Evolutionary conservation across 2,113 vertebrate genomes (phyloP).

Genomic region (Cervus canadensis): DNA sequence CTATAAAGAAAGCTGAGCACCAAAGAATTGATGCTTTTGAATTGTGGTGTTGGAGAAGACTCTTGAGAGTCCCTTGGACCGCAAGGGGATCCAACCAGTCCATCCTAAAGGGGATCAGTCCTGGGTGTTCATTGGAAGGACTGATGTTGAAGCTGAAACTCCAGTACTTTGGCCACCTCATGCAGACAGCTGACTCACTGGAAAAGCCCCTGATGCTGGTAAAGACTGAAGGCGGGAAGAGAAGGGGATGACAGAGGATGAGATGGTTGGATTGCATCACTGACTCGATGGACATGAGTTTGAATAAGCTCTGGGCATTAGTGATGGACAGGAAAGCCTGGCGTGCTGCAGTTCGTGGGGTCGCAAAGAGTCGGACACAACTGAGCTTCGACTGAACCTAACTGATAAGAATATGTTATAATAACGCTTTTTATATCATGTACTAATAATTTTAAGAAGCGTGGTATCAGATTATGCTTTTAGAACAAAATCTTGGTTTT

Average conservation of each 20-base stretch:
- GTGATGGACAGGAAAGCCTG: background rate
- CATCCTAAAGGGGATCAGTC: background rate
- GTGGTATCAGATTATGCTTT: background rate
- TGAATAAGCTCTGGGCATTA: background rate
- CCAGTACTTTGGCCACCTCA: background rate
- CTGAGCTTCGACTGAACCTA: background rate
- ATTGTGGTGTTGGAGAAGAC: background rate
- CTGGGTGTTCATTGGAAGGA: background rate
- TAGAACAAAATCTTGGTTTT: background rate
- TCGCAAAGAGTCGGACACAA: background rate
- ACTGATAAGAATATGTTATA: background rate
- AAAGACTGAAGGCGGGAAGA: background rate
- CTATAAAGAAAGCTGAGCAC: background rate
- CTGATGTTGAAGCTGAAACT: background rate
- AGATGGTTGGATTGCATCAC: background rate
- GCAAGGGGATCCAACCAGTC: background rate
- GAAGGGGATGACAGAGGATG: background rate
- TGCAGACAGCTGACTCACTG: background rate
- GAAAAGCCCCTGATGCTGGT: background rate
- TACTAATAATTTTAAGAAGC: background rate
- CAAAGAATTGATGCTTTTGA: background rate
- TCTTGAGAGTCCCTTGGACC: background rate
- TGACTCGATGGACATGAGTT: background rate
- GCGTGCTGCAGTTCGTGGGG: background rate
- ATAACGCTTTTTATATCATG: background rate